Base-by-base conservation (phyloP, 2,797 vertebrate species). In the Selene dorsalis region DNA sequence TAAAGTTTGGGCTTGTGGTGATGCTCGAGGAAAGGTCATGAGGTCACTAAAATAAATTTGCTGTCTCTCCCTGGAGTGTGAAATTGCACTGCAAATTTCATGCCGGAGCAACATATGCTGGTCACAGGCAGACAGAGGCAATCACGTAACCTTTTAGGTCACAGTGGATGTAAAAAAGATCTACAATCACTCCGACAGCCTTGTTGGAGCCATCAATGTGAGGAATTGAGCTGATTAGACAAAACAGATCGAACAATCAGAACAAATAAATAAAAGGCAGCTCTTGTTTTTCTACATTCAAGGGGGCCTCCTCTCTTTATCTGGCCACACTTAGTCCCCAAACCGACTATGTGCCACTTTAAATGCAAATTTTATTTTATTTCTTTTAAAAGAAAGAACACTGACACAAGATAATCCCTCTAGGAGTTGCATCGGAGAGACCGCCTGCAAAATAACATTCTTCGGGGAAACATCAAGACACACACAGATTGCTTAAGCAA, bases 321-420 rank as follows among this genome's bases (percentile, higher is more conserved):
- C 85, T 87, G 83, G 86, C 79, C 86, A 84, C 8, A 67, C 84
- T 83, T 69, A 30, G 56, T 84, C 80, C 81, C 78, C 77, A 80
- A 86, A 85, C 77, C 80, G 80, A 84, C 90, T 79, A 87, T 88
- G 84, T 88, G 86, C 84, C 91, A 93, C 93, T 94, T 94, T 94
- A 94, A 93, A 94, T 94, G 94, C 87, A 92, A 94, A 95, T 94
- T 86, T 73, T 63, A 41, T 55, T 69, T 73, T 71, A 53, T 70
- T 64, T n/a, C 20, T 48, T 48, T 20, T 48, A 8, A 2, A 17
- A 80, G 63, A 78, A 78, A 87, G 87, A 91, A 89, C 87, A 88
- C 88, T 82, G 89, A 91, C 84, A 87, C 86, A 84, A 83, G 90
- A 92, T 93, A 93, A 94, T 94, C 92, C 91, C 86, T 90, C 78